Evolutionary conservation across 2,797 vertebrate genomes (phyloP), one percentile per base, ranked within the genome.

Genomic region (Enteromius paludinosus): DNA sequence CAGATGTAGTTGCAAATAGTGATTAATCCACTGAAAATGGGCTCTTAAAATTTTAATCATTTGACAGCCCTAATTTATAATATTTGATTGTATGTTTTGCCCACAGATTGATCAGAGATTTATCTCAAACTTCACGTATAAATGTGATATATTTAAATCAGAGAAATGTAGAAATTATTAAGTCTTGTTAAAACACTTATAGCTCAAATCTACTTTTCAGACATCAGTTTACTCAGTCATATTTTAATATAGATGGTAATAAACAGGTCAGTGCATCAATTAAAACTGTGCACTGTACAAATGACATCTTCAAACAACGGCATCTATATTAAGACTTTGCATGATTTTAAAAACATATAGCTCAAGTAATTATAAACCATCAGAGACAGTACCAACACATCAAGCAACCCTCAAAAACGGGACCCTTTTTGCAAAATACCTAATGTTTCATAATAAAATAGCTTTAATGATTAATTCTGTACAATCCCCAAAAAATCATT

Each of bases 391-490:
- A 71, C 25, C 5, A 61, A 61, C 5, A 59, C 23, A 25, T n/a
- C 9, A 25, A 25, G 54, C 43, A 69, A 43, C n/a, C 15, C 38
- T 14, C 14, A 11, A 20, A 61, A 47, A 66, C 10, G 25, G 25
- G 17, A 14, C 2, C 20, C 4, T 12, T 52, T 28, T 35, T 15
- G 15, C 33, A 80, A 84, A 84, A 61, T 69, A 54, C 54, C 15
- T 23, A 47, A 69, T 4, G 5, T 15, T 64, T n/a, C 30, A 64
- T 77, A 61, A 35, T 76, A 77, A 49, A 70, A 35, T 80, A 84
- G 28, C 20, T 61, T 38, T 33, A 66, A 30, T 8, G 30, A 8
- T 59, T 74, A 64, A n/a, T 61, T 64, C 23, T 61, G 14, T 52
- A 75, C 23, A 45, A 66, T 70, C 41, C 12, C 76, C 70, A 75